Base-by-base conservation (phyloP, 2,797 vertebrate genomes). In the Pangasius krempfi region DNA sequence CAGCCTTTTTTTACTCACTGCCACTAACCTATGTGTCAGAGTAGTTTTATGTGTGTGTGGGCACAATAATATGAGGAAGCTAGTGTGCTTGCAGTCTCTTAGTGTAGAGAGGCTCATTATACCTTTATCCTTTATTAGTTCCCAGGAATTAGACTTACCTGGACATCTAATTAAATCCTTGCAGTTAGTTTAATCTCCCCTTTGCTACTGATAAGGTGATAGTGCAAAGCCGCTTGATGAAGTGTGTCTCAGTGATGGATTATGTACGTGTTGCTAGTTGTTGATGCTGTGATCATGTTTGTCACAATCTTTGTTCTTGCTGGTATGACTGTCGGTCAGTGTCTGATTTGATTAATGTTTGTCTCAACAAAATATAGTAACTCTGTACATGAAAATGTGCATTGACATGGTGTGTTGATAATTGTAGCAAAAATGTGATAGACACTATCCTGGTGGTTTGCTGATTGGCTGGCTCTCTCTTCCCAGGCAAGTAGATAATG, bases 221-320 rank as follows among this genome's bases (percentile, higher is more conserved):
- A 83, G 82, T 86, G 18, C 84, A 84, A 75, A 86, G 70, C 64
- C 16, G 7, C 33, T 73, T 88, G 76, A 86, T 89, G 73, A 66
- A 89, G 85, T 88, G 79, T 88, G 87, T 89, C 14, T 68, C 82
- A 66, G 89, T 91, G 90, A 92, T 88, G 83, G 91, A 90, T 86
- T 72, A 54, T 76, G 40, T 70, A 33, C 84, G 52, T 60, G 82
- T 70, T 64, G 62, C 30, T 86, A 47, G 60, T 66, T 62, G 73
- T 27, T 78, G 47, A 44, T 79, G 73, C 33, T 79, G 70, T 22
- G 22, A 85, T 56, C 33, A 27, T 54, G 82, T 54, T 68, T 50
- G 72, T 33, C 47, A 40, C n/a, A 27, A 27, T 82, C 52, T 83
- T 68, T 27, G 33, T 27, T 60, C 50, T 62, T 76, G 40, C 44